phyloP scores from a whole-genome alignment of 2,797 vertebrate species.

The Peromyscus melanophrys region DNA sequence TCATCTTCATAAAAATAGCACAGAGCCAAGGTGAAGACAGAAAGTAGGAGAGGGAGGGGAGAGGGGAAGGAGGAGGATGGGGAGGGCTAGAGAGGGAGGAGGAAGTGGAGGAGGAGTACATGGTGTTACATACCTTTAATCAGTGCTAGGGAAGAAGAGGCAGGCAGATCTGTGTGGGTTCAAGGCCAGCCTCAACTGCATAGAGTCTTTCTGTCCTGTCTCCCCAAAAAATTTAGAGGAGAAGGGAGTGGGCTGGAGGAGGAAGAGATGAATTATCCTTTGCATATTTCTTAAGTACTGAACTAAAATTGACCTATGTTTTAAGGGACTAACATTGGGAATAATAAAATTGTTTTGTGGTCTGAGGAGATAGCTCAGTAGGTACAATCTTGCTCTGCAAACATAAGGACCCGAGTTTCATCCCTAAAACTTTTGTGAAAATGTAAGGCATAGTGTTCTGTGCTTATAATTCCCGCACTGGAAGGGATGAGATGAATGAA shows the following conservation, averaged over 20 bases:
- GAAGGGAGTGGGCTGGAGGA: background rate
- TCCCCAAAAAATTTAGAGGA: background rate
- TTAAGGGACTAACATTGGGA: background rate
- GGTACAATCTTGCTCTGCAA: background rate
- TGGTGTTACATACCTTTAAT: background rate
- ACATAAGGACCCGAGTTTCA: background rate
- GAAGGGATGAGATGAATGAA: background rate
- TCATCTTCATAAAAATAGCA: background rate
- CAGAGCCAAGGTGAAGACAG: background rate
- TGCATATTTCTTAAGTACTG: background rate
- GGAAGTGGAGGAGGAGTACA: background rate
- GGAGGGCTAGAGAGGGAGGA: background rate
- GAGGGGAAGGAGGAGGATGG: background rate
- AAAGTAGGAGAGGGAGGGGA: background rate
- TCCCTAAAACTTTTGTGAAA: background rate
- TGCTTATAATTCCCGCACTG: background rate
- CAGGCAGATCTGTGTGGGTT: background rate
- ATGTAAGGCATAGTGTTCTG: background rate
- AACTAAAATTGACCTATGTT: background rate
- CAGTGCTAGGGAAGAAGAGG: background rate
- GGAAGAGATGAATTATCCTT: background rate
- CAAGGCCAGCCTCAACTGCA: background rate
- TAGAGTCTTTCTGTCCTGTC: background rate
- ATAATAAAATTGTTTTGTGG: background rate
- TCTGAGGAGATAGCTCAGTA: background rate